Evolutionary conservation across 2,113 vertebrate genomes (phyloP).

Genomic region (Chionodraco myersi): DNA sequence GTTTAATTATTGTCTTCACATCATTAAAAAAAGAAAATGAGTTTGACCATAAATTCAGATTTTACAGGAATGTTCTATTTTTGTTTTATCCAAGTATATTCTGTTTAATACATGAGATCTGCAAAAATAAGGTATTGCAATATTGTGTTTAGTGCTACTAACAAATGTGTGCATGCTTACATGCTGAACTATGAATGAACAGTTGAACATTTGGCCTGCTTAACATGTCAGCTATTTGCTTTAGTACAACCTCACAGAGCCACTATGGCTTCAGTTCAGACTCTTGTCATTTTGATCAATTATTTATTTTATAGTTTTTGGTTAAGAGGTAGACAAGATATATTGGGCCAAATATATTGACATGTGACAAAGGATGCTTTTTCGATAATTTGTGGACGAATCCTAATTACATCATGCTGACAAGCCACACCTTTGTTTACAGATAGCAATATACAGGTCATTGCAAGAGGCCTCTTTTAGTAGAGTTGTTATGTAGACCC

Average conservation of each 20-base stretch:
- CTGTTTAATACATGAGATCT: background rate
- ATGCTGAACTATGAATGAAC: background rate
- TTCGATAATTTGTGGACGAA: too few relatives aligned
- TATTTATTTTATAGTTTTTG: background rate
- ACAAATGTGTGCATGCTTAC: background rate
- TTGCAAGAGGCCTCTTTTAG: background rate
- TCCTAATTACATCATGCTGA: too few relatives aligned
- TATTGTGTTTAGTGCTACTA: background rate
- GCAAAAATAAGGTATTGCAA: background rate
- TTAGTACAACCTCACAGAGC: slow-evolving; percentile 4
- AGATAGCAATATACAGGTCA: background rate
- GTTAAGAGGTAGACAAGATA: background rate
- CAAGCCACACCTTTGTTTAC: too few relatives aligned
- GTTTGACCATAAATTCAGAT: background rate
- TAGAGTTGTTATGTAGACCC: background rate
- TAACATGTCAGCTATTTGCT: background rate
- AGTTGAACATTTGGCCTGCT: background rate
- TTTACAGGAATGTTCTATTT: background rate
- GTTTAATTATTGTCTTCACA: slow-evolving; percentile 7
- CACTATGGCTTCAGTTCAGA: background rate
- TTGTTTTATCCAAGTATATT: background rate
- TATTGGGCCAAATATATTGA: background rate
- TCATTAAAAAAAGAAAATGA: background rate
- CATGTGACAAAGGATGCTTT: too few relatives aligned
- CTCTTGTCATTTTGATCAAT: background rate